These are phyloP conservation scores for Amphiduros pacificus DNA, from an alignment of 2,888 invertebrate species.

Conservation along the genomic window DNA sequence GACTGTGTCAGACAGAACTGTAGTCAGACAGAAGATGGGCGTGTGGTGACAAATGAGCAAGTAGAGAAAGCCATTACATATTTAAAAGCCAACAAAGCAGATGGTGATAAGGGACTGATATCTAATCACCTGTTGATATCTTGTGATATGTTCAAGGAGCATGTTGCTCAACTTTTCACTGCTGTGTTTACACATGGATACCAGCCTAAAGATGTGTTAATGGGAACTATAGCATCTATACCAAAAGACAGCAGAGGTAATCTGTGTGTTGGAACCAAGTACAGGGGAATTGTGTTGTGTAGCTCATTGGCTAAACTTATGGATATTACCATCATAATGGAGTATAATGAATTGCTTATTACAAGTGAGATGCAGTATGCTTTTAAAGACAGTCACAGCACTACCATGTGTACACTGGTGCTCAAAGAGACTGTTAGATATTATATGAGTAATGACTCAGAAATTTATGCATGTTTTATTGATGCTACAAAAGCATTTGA, in stretches of 20 bases:
- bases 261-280: background rate
- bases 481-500: constrained; percentile 3
- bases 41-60: background rate
- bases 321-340: background rate
- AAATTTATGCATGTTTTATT: constrained; percentile 1
- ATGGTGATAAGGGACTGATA: background rate
- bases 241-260: background rate
- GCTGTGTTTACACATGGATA: constrained; percentile 3
- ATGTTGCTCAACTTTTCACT: background rate
- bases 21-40: no score
- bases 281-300: background rate
- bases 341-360: background rate
- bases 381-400: background rate
- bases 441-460: background rate
- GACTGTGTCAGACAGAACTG: background rate
- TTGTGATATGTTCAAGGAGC: background rate
- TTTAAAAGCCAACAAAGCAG: background rate
- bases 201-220: background rate
- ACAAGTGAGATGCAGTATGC: constrained; percentile 1
- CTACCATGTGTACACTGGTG: background rate
- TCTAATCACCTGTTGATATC: constrained; percentile 2
- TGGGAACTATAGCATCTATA: background rate
- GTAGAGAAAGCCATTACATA: background rate
- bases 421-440: background rate
- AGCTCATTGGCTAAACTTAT: background rate